These are phyloP conservation scores for Pheucticus melanocephalus DNA, from an alignment of 2,113 vertebrate species.

Conservation along the genomic window DNA sequence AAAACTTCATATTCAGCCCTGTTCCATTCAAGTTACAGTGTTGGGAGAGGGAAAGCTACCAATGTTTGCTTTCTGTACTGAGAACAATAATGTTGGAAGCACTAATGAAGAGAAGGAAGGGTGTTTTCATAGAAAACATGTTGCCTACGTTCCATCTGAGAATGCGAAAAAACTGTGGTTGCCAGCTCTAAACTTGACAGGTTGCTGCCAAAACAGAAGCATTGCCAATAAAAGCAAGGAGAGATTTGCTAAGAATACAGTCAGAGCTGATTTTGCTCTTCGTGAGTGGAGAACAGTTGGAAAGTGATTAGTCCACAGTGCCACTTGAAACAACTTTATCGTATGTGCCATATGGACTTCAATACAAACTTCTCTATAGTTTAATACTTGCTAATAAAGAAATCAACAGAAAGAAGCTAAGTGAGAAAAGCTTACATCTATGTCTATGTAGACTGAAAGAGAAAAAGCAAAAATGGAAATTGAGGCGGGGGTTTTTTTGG, in stretches of 20 bases:
- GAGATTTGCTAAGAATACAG: slow-evolving; percentile 16
- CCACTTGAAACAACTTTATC: neutral
- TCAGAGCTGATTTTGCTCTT: slow-evolving; percentile 15
- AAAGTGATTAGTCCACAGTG: neutral
- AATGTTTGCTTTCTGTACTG: slow-evolving; percentile 36
- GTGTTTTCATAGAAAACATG: slow-evolving; percentile 36
- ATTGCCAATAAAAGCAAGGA: slow-evolving; percentile 49
- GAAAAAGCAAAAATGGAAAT: neutral
- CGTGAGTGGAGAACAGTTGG: neutral
- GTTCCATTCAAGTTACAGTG: neutral
- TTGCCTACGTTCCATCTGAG: slow-evolving; percentile 33
- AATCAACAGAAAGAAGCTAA: neutral
- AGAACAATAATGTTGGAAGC: slow-evolving; percentile 36
- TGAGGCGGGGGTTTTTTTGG: neutral
- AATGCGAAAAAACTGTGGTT: slow-evolving; percentile 26
- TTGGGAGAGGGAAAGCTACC: slow-evolving; percentile 1
- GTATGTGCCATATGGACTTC: neutral
- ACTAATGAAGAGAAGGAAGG: slow-evolving; percentile 15
- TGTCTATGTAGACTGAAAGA: neutral
- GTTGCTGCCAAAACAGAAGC: slow-evolving; percentile 55
- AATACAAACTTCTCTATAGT: neutral
- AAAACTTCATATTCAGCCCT: neutral
- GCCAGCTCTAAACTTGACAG: slow-evolving; percentile 44
- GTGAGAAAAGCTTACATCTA: neutral
- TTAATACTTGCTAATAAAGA: neutral